Evolutionary conservation across 2,113 vertebrate genomes (phyloP).

Genomic region (Oxyruncus cristatus): DNA sequence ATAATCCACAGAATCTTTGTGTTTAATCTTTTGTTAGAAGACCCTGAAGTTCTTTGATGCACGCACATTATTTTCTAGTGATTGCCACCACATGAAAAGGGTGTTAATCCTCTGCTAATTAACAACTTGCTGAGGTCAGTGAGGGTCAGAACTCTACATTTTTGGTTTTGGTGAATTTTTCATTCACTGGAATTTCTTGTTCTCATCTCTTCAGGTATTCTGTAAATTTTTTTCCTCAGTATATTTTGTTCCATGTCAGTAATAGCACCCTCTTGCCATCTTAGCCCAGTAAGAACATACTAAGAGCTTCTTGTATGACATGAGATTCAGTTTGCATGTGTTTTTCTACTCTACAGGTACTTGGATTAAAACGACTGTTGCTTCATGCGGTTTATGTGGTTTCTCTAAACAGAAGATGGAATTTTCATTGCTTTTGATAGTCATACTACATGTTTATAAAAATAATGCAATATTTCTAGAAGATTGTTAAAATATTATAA

Average conservation of each 20-base stretch:
- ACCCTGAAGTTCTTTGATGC: background rate
- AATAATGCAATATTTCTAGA: background rate
- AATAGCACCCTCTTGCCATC: background rate
- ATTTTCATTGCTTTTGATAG: background rate
- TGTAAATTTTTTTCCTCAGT: background rate
- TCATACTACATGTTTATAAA: background rate
- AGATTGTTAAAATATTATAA: background rate
- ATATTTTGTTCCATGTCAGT: background rate
- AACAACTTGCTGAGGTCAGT: conserved; percentile 9
- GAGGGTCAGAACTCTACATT: background rate
- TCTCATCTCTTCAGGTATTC: background rate
- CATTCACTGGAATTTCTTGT: background rate
- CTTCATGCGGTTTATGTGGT: background rate
- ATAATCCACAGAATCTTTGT: background rate
- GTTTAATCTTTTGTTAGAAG: conserved; percentile 10
- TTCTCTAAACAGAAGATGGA: background rate
- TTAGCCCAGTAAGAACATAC: background rate
- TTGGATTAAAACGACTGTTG: background rate
- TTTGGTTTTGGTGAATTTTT: conserved; percentile 36
- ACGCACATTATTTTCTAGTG: conserved; percentile 34
- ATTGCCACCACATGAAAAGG: conserved; percentile 11
- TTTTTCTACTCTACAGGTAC: background rate
- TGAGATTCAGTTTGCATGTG: background rate
- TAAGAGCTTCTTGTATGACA: background rate
- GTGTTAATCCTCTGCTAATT: conserved; percentile 58